These are phyloP conservation scores for Oxyscelio sp. DNA, from an alignment of 2,888 invertebrate species.

Conservation along the genomic window DNA sequence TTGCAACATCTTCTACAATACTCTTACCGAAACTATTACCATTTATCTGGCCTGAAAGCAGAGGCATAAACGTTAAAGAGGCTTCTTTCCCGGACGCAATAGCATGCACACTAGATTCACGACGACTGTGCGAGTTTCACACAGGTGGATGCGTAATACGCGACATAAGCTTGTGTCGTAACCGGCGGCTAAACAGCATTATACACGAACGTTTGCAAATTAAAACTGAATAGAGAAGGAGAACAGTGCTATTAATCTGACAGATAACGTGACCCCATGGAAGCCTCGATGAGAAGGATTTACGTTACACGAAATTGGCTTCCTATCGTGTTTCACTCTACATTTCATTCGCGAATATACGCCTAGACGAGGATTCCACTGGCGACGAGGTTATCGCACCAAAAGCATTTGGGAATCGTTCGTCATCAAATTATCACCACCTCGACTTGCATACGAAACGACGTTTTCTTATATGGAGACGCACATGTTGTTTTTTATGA, in stretches of 20 bases:
- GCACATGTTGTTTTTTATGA: background rate
- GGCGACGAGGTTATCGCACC: conserved; percentile 1
- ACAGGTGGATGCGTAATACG: conserved; percentile 37
- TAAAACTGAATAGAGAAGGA: conserved; percentile 61
- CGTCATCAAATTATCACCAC: background rate
- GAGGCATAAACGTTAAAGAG: conserved; percentile 25
- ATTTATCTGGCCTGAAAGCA: conserved; percentile 4
- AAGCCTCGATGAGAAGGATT: conserved; percentile 83
- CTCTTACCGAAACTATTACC: conserved; percentile 2
- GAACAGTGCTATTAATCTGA: conserved; percentile 84
- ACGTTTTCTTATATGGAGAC: background rate
- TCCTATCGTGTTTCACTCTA: conserved; percentile 80
- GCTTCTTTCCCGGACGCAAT: conserved; percentile 9
- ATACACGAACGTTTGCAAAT: conserved; percentile 30
- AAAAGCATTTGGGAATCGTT: background rate
- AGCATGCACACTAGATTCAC: background rate
- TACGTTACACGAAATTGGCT: conserved; percentile 84
- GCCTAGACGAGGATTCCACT: conserved; percentile 17
- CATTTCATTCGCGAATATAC: conserved; percentile 51
- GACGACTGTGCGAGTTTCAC: conserved; percentile 4
- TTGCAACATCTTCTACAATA: background rate
- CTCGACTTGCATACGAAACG: background rate
- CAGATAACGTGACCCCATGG: conserved; percentile 83
- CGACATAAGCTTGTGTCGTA: conserved; percentile 43
- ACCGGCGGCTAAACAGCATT: conserved; percentile 27